Evolutionary conservation across 2,888 invertebrate genomes (phyloP), one percentile per base, ranked within the genome.

Genomic region (Strigamia maritima): DNA sequence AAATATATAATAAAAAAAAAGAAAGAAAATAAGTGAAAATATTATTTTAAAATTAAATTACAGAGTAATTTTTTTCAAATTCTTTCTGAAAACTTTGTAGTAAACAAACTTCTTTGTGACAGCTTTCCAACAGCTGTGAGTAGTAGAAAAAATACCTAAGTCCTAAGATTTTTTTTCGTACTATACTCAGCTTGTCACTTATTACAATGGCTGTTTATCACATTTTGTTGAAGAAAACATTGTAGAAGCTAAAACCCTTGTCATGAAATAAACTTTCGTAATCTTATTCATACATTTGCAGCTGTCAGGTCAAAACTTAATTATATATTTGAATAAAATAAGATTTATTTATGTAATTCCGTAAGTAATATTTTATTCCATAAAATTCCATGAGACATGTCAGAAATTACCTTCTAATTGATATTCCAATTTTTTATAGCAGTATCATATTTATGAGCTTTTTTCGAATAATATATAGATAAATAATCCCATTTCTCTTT

Each of bases 31-130:
- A 1, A 70, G 12, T 12, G 28, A 70, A 70, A 70, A 70, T 60
- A 60, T 26, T 70, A 70, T 70, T 70, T 70, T 14, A 70, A 70
- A 70, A 70, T 70, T 70, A 28, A 70, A 70, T 70, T 70, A 70
- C 28, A 12, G 14, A 12, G 16, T 28, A 28, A 28, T 28, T 70
- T 14, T 28, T 65, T 65, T 60, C 19, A 49, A 49, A 8, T 60
- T 60, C 0, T 24, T 60, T 28, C 2, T 24, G 19, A 22, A 12
- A 28, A 70, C 70, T 70, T 28, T 28, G 70, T 70, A 70, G 70
- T 70, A 70, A 70, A 28, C 70, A 54, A 54, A 70, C 70, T 70
- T 70, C 70, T 70, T 70, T 70, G 70, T 70, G 70, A 70, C 70
- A 70, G 70, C 70, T 70, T 70, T 70, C 70, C 26, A 70, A 19